Evolutionary conservation across 2,113 vertebrate genomes (phyloP), one percentile per base, ranked within the genome.

Genomic region (Bubo scandiacus): DNA sequence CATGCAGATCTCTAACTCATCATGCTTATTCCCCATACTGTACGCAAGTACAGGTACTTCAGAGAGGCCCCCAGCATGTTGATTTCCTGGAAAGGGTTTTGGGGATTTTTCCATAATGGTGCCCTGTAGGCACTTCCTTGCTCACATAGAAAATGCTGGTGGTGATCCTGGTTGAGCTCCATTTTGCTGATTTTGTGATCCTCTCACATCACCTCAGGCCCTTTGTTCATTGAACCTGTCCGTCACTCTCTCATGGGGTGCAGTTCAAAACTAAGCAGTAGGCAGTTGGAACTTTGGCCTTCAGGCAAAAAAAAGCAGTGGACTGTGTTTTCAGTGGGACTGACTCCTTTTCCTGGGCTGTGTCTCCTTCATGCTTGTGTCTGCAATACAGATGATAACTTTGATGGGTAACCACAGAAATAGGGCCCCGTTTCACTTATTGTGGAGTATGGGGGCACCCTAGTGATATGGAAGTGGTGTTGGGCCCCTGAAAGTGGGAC

Each of bases 241-340:
- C 0, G 0, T 45, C 45, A 4, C 27, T 65, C 23, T 22, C 43
- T 89, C 15, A 4, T 12, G 30, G 36, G 16, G 1, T 75, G 45
- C 72, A 55, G 29, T 43, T 43, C n/a, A 75, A 40, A 8, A 8
- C 22, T 75, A 14, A 19, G 9, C 8, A 15, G 5, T 15, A 38
- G 15, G 43, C 32, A 42, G 22, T 4, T 79, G 45, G 47, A 87
- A 65, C 22, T 51, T 71, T 13, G 10, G 20, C 57, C 22, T 66
- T 42, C 2, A 8, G 32, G 25, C 22, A 36, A 45, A 82, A 58
- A 54, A 27, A 19, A 86, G 38, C 36, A 57, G 40, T 65, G 43
- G 43, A 23, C 51, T 81, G 9, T 61, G 38, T 51, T 81, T 84
- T 45, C 55, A 61, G 29, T 40, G 20, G 22, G n/a, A 63, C 21